Percentiles rank a stretch among this genome's conserved stretches.
Evolutionary conservation across 1,140 invertebrate genomes (phyloP).

Genomic region (Palaemon carinicauda): DNA sequence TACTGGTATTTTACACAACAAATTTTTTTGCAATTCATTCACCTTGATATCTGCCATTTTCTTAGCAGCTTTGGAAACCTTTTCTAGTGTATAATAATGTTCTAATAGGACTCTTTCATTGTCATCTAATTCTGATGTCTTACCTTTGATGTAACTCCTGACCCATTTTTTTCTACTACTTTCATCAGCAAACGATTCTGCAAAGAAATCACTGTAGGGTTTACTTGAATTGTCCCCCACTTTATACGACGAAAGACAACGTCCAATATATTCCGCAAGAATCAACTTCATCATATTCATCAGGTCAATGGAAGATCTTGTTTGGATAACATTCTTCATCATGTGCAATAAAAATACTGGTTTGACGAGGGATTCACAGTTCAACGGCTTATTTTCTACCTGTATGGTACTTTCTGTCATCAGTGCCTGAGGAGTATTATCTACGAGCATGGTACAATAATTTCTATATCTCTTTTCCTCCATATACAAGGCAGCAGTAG

Average conservation of each 20-base stretch:
- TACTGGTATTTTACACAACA: not conserved
- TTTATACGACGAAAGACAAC: constrained; percentile 14
- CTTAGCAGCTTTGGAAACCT: not conserved
- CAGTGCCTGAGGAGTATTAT: constrained; percentile 34
- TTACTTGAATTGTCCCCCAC: not conserved
- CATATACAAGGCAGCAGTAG: constrained; percentile 32
- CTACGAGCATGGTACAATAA: constrained; percentile 15
- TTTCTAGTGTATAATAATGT: constrained; percentile 5
- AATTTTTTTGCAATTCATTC: not conserved
- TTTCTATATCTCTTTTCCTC: not conserved
- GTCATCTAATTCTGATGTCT: not conserved
- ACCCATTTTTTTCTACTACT: not conserved
- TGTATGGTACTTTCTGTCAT: constrained; percentile 47
- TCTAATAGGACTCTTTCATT: not conserved
- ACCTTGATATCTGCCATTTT: not conserved
- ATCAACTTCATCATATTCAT: constrained; percentile 22
- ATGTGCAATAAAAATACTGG: constrained; percentile 35
- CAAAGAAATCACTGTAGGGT: constrained; percentile 30
- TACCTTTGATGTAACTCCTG: not conserved
- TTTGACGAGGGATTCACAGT: constrained; percentile 52
- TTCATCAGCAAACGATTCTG: not conserved
- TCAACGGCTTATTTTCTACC: not conserved
- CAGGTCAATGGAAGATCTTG: not conserved
- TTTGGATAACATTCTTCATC: not conserved
- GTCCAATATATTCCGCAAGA: constrained; percentile 43